These are phyloP conservation scores for Oasisia sp. DNA, from an alignment of 2,888 invertebrate genomes.

Conservation along the genomic window DNA sequence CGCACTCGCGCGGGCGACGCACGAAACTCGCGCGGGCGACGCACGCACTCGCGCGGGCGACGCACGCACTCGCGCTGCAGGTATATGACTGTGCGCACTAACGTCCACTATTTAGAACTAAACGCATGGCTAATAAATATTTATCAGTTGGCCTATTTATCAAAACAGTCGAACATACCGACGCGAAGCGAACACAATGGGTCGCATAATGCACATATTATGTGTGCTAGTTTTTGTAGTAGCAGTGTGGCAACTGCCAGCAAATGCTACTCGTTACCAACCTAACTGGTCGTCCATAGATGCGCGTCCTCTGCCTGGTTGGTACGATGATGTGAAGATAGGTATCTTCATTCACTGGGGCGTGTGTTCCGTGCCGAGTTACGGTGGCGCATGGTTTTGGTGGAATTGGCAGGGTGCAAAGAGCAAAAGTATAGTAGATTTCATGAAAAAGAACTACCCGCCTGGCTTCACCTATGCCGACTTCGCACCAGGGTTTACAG, in stretches of 20 bases:
- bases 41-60: too few relatives aligned
- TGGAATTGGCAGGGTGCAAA: conserved; percentile 47
- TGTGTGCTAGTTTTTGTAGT: not conserved
- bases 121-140: not conserved
- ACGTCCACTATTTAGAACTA: not conserved
- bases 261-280: conserved; percentile 43
- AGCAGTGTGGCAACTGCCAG: not conserved
- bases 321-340: conserved; percentile 91
- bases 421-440: conserved; percentile 65
- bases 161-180: not conserved
- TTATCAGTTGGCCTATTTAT: not conserved
- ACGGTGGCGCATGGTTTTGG: conserved; percentile 71
- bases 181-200: not conserved
- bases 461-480: conserved; percentile 91
- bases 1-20: too few relatives aligned
- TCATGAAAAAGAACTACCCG: conserved; percentile 85
- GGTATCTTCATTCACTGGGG: conserved; percentile 97
- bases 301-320: conserved; percentile 80
- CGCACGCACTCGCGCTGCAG: too few relatives aligned
- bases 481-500: conserved; percentile 84
- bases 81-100: too few relatives aligned
- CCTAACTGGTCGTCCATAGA: conserved; percentile 89
- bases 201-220: not conserved
- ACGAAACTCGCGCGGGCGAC: too few relatives aligned
- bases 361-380: conserved; percentile 89